phyloP scores from a whole-genome alignment of 2,113 vertebrate genomes.

The Ivindomyrus marchei region DNA sequence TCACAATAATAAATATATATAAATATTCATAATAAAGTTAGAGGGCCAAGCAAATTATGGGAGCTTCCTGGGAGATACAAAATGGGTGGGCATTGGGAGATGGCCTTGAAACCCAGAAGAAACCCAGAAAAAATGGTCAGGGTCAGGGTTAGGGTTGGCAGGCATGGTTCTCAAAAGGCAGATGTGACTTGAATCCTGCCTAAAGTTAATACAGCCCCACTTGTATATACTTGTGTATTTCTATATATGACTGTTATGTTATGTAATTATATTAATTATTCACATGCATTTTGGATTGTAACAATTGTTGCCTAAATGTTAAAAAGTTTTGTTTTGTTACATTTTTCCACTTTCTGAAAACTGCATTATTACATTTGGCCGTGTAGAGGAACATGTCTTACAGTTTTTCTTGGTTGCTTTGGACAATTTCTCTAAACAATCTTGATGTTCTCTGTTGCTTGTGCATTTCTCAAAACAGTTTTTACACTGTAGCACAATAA shows the following conservation, averaged over 20 bases:
- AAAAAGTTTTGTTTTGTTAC: not conserved
- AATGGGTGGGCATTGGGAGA: not conserved
- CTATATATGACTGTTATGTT: not conserved
- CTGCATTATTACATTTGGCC: not conserved
- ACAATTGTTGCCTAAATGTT: not conserved
- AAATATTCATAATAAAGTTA: not conserved
- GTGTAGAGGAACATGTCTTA: not conserved
- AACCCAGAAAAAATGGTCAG: too few species aligned
- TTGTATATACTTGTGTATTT: not conserved
- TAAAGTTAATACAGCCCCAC: too few species aligned
- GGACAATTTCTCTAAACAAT: not conserved
- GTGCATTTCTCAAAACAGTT: not conserved
- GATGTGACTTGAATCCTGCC: too few species aligned
- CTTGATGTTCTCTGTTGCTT: not conserved
- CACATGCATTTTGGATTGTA: not conserved
- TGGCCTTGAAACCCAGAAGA: too few species aligned
- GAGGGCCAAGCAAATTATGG: not conserved
- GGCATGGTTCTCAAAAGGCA: too few species aligned
- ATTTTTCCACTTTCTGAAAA: not conserved
- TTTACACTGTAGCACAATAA: not conserved
- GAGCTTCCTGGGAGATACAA: not conserved
- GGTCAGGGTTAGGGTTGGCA: too few species aligned
- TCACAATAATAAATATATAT: not conserved
- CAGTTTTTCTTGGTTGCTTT: not conserved
- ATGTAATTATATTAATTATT: not conserved